Evolutionary conservation across 2,113 vertebrate genomes (phyloP).

Genomic region (Catagonus wagneri): DNA sequence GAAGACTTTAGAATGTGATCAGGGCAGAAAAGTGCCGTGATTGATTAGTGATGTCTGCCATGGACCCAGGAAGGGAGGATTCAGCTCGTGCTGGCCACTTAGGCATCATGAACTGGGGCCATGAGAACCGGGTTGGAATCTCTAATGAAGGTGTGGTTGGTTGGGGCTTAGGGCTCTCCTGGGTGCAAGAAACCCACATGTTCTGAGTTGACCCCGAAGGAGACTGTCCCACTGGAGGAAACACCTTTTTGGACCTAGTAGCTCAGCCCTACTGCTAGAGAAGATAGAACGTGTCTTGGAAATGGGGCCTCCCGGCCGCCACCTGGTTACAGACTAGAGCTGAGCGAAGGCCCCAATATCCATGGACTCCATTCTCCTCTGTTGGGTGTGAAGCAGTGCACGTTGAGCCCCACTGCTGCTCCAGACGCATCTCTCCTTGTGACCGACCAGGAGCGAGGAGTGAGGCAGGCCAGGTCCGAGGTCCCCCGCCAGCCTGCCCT

Average conservation of each 20-base stretch:
- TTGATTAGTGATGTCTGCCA: neutral
- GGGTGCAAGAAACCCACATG: neutral
- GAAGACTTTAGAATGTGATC: neutral
- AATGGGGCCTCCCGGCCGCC: neutral
- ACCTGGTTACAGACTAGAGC: neutral
- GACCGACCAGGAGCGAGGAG: neutral
- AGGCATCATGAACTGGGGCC: neutral
- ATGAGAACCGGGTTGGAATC: neutral
- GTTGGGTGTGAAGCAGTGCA: neutral
- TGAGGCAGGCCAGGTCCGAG: rapidly evolving
- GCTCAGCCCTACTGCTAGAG: neutral
- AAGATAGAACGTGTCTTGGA: neutral
- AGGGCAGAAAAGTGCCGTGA: neutral
- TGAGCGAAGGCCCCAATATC: rapidly evolving
- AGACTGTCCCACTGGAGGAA: neutral
- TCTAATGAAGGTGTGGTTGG: neutral
- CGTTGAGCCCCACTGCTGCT: neutral
- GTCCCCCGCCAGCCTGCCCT: neutral
- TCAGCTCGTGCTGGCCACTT: neutral
- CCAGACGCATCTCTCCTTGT: neutral
- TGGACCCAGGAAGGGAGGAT: neutral
- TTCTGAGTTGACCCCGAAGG: neutral
- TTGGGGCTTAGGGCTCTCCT: neutral
- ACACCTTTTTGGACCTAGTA: too few species aligned
- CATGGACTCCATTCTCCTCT: neutral